Percentiles rank a stretch among this genome's conserved stretches.
phyloP scores from a whole-genome alignment of 1,140 invertebrate genomes.

The Meloidogyne exigua region DNA sequence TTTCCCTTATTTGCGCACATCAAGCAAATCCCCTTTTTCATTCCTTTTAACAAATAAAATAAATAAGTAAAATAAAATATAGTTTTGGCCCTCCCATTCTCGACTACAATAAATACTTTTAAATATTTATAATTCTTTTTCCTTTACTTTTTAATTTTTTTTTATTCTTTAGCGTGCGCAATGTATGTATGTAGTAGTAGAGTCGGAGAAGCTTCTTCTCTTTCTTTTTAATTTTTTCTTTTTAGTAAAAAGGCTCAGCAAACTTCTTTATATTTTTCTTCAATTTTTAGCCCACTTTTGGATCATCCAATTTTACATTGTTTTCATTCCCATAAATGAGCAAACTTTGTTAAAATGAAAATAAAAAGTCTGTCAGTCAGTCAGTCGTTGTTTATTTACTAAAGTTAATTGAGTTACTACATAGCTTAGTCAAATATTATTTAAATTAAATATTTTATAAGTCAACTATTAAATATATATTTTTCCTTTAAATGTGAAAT shows the following conservation, averaged over 20 bases:
- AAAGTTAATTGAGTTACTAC: too few species aligned
- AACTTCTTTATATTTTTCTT: neutral
- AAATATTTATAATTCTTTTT: neutral
- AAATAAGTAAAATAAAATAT: neutral
- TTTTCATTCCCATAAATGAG: constrained; percentile 21
- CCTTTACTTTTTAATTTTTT: neutral
- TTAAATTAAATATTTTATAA: too few species aligned
- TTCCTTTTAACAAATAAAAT: too few species aligned
- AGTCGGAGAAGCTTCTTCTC: neutral
- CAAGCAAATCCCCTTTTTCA: too few species aligned
- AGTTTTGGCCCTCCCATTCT: neutral
- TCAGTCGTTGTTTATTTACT: too few species aligned
- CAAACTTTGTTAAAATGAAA: neutral
- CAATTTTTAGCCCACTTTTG: neutral
- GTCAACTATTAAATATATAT: too few species aligned
- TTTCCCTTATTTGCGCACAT: too few species aligned
- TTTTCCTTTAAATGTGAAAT: too few species aligned
- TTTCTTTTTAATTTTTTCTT: neutral
- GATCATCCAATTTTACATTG: constrained; percentile 1
- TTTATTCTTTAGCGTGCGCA: neutral
- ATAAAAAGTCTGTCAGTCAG: neutral
- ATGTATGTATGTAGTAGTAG: too few species aligned
- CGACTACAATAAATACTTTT: neutral
- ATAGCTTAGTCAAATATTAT: too few species aligned
- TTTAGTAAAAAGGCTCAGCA: neutral